A percentile compares a stretch with the other conserved stretches of the same genome.
These are phyloP conservation scores for Rhadina sibilatrix DNA, from an alignment of 2,113 vertebrate species.

Conservation along the genomic window DNA sequence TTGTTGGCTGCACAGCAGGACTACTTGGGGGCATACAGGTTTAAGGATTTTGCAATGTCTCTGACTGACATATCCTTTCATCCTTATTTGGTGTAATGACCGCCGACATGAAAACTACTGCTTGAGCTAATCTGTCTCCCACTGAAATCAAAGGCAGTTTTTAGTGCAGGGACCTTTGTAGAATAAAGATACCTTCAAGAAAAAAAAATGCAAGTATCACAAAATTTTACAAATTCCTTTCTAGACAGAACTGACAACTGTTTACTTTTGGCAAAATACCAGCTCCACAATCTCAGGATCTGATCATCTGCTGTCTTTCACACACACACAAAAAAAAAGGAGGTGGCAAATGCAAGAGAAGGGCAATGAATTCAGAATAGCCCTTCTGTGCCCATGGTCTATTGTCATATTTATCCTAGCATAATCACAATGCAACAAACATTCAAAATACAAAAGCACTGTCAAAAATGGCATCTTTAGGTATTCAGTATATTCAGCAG, in stretches of 20 bases:
- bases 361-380: background rate
- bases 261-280: conserved; percentile 1
- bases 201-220: background rate
- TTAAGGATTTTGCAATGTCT: background rate
- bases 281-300: background rate
- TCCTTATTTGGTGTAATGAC: background rate
- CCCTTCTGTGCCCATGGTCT: background rate
- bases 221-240: background rate
- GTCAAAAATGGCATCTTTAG: background rate
- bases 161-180: background rate
- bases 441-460: background rate
- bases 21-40: background rate
- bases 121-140: background rate
- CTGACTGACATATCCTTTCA: conserved; percentile 10
- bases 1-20: background rate
- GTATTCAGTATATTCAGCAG: background rate
- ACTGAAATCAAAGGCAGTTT: conserved; percentile 20
- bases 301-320: background rate
- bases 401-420: background rate
- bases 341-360: background rate
- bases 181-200: background rate
- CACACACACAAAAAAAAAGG: background rate
- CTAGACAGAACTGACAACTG: background rate
- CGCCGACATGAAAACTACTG: background rate
- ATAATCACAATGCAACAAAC: background rate